Base-by-base conservation (phyloP, 2,113 vertebrate species). In the Myrmecophaga tridactyla region DNA sequence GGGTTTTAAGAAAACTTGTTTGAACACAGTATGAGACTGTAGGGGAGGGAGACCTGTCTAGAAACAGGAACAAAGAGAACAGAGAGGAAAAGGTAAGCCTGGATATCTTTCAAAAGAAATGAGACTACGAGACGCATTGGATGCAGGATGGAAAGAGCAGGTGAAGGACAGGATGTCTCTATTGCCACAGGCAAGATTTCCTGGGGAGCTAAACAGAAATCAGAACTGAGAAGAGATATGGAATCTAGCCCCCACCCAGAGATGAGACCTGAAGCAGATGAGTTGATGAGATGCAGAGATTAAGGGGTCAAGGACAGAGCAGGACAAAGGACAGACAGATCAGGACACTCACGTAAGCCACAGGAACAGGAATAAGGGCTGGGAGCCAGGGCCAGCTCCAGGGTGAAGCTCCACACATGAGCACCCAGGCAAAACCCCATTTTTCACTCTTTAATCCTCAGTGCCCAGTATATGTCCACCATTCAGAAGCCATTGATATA, bases 1-100 rank as follows among this genome's bases (percentile, higher is more conserved):
- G 89, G 89, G 89, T 36, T 92, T 46, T 90, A 65, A 41, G 88
- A 46, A 91, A 93, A 86, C 96, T 36, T 94, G 95, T 95, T 43
- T 72, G 51, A 92, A 95, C 94, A 96, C 0, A 93, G 51, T n/a
- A n/a, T n/a, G n/a, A n/a, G n/a, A n/a, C n/a, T n/a, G n/a, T 12
- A 76, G 76, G 84, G 51, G 41, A 87, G 63, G 78, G 65, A 91
- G 75, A 27, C 39, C 77, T 31, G 89, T 21, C 39, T 81, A 41
- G 78, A 83, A 82, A 58, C 0, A 11, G 75, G 89, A 95, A 94
- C 83, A 34, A 77, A 56, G 56, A 86, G 51, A 95, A 94, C 83
- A 34, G 82, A 56, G 56, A 86, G 51, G 53, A 63, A 53, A 67
- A 91, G 41, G 78, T 34, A 72, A 87, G 65, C 20, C 72, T 56